Conservation (phyloP, 2,797 vertebrate species). For the Prunella strophiata region DNA sequence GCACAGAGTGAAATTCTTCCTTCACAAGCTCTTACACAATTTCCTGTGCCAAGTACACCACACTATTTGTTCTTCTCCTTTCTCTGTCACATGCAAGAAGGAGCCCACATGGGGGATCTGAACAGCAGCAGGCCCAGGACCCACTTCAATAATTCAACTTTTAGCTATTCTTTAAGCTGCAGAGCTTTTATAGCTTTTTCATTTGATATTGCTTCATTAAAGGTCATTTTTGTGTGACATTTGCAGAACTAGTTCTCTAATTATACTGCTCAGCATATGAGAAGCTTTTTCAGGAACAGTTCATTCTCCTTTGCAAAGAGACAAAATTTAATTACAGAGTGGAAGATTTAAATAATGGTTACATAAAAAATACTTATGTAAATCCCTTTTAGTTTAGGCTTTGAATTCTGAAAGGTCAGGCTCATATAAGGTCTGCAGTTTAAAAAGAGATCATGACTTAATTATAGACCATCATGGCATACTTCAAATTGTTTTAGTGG, state of each 20-base stretch:
- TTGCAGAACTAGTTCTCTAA: slow-evolving; percentile 51
- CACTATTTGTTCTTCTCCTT: not conserved
- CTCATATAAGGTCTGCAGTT: not conserved
- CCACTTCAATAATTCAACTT: not conserved
- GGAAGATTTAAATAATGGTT: slow-evolving; percentile 38
- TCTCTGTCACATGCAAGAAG: not conserved
- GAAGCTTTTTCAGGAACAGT: slow-evolving; percentile 48
- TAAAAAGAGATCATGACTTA: slow-evolving; percentile 15
- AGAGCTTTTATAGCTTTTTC: not conserved
- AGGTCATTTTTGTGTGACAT: slow-evolving; percentile 37
- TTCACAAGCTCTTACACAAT: not conserved
- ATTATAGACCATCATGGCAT: not conserved
- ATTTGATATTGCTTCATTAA: slow-evolving; percentile 32
- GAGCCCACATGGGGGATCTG: not conserved
- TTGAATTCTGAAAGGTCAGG: slow-evolving; percentile 3
- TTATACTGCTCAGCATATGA: slow-evolving; percentile 37
- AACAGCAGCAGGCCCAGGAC: not conserved
- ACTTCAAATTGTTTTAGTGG: not conserved
- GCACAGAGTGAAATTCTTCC: not conserved
- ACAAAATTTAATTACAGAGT: slow-evolving; percentile 54
- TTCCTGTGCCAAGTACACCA: not conserved
- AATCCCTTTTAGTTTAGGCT: slow-evolving; percentile 16
- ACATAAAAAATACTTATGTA: slow-evolving; percentile 25
- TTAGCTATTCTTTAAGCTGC: not conserved
- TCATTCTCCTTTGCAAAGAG: slow-evolving; percentile 40